Conservation (phyloP, 2,113 vertebrate species). For the Maccullochella peelii region DNA sequence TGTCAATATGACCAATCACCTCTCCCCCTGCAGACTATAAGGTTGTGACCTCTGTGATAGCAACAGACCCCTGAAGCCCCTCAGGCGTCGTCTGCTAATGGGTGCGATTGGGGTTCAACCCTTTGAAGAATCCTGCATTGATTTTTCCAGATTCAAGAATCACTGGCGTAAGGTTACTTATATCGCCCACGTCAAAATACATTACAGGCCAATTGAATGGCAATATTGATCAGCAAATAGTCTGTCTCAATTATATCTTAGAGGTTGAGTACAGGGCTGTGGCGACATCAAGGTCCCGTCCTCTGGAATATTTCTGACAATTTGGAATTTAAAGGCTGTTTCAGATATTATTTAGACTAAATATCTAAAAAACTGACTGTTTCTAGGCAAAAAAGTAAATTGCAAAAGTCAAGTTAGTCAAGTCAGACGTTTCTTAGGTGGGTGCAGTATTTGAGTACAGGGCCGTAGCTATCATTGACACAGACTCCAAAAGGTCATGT, state of each 20-base stretch:
- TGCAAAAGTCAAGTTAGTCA: no score
- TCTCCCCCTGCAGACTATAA: slow-evolving; percentile 22
- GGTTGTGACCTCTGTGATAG: slow-evolving; percentile 49
- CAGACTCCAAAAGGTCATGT: no score
- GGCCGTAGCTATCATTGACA: neutral
- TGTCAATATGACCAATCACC: slow-evolving; percentile 41
- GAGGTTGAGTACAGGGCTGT: neutral
- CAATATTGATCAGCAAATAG: slow-evolving; percentile 58
- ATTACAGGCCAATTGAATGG: slow-evolving; percentile 53
- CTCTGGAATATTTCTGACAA: neutral
- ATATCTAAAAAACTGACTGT: neutral
- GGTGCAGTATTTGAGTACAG: neutral
- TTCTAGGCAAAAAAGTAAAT: no score
- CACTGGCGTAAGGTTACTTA: slow-evolving; percentile 58
- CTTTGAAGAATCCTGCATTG: slow-evolving; percentile 43
- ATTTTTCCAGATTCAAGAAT: slow-evolving; percentile 51
- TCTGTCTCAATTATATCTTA: slow-evolving; percentile 19
- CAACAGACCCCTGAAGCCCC: slow-evolving; percentile 28
- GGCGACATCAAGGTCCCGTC: neutral
- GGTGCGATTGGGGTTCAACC: neutral
- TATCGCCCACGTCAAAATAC: slow-evolving; percentile 57
- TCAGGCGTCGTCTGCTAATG: slow-evolving; percentile 38
- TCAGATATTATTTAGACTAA: neutral
- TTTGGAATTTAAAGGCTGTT: neutral
- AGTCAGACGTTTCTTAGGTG: no score